These are phyloP conservation scores for Aeoliscus strigatus DNA, from an alignment of 2,797 vertebrate genomes.

Conservation along the genomic window DNA sequence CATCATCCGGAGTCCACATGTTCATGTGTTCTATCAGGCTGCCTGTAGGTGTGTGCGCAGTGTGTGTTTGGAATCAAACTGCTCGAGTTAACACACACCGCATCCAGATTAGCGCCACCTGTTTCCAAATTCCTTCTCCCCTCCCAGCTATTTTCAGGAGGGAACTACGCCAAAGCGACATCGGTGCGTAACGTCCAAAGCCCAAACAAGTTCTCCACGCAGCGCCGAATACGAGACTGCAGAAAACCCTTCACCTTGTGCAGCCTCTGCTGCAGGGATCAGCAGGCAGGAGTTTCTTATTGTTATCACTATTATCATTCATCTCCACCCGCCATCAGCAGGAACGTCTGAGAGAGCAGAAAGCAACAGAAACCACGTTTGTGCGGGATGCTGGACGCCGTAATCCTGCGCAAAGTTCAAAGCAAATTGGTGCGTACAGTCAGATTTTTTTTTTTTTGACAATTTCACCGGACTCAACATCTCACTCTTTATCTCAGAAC, in stretches of 20 bases:
- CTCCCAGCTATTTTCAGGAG: conserved; percentile 17
- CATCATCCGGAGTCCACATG: conserved; percentile 6
- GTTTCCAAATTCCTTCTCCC: conserved; percentile 39
- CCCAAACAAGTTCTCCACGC: conserved; percentile 63
- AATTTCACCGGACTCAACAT: conserved; percentile 53
- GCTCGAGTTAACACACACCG: conserved; percentile 23
- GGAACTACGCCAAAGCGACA: conserved; percentile 22
- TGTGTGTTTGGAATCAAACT: conserved; percentile 24
- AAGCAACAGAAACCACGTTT: conserved; percentile 13
- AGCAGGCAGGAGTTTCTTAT: conserved; percentile 8
- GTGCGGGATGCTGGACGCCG: conserved; percentile 34
- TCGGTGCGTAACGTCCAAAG: conserved; percentile 34
- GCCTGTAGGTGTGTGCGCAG: too few species aligned
- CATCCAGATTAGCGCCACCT: conserved; percentile 50
- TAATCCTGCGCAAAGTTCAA: conserved; percentile 70
- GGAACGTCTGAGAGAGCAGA: conserved; percentile 11
- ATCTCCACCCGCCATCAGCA: conserved; percentile 16
- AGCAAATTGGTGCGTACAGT: conserved; percentile 47
- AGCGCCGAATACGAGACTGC: conserved; percentile 62
- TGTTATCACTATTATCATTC: too few species aligned
- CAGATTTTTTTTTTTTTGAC: conserved; percentile 52
- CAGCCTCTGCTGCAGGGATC: conserved; percentile 51
- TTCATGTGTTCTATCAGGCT: conserved; percentile 24
- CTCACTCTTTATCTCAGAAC: conserved; percentile 37
- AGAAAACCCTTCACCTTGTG: conserved; percentile 55